Conservation (phyloP, 2,888 invertebrate genomes). For the Phytoseiulus persimilis region DNA sequence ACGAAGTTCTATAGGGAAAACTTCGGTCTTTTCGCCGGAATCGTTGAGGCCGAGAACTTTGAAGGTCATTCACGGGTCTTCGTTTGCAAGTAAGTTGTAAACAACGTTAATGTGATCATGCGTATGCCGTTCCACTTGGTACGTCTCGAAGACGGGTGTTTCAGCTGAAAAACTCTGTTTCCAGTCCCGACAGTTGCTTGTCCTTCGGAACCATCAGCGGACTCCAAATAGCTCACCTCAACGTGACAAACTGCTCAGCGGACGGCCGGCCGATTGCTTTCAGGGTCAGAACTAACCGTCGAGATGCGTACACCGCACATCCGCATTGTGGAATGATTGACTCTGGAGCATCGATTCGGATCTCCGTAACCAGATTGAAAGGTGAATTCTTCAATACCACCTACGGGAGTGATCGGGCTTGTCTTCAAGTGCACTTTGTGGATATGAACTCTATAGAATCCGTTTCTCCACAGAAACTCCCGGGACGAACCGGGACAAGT, state of each 20-base stretch:
- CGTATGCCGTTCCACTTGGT: neutral
- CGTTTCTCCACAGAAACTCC: neutral
- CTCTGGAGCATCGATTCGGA: neutral
- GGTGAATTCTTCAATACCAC: neutral
- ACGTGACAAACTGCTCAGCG: conserved; percentile 22
- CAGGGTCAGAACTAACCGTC: conserved; percentile 8
- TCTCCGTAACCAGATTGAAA: neutral
- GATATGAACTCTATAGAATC: neutral
- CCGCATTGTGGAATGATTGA: conserved; percentile 8
- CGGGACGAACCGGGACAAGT: neutral
- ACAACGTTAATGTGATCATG: neutral
- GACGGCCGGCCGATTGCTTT: conserved; percentile 25
- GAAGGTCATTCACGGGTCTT: neutral
- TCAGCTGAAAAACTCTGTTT: neutral
- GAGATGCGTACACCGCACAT: neutral
- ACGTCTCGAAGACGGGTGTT: too few relatives aligned
- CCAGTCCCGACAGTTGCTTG: neutral
- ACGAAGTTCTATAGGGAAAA: conserved; percentile 24
- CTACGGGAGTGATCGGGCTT: too few relatives aligned
- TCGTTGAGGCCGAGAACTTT: neutral
- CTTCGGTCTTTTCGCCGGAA: neutral
- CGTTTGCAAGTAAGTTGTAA: conserved; percentile 8
- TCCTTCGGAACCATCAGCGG: neutral
- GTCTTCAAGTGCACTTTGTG: too few relatives aligned
- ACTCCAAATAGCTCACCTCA: neutral